These are phyloP conservation scores for Pristionchus japonicus DNA, from an alignment of 2,888 invertebrate genomes.

Conservation along the genomic window DNA sequence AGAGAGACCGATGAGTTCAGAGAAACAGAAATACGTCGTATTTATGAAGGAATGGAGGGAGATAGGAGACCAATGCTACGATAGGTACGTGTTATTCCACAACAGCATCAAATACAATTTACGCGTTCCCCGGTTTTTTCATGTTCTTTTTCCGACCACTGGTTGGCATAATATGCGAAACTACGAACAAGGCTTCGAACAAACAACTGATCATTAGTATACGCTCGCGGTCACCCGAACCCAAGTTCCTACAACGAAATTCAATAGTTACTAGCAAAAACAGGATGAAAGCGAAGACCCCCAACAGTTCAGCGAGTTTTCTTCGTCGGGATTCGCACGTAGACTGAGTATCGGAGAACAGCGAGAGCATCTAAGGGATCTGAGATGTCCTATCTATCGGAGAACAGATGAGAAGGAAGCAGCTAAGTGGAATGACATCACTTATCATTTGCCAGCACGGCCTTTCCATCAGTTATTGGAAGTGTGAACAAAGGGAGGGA, in stretches of 20 bases:
- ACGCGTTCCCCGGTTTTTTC: not conserved
- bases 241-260: not conserved
- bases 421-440: not conserved
- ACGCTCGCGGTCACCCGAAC: too few species aligned
- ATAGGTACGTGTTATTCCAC: not conserved
- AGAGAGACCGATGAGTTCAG: not conserved
- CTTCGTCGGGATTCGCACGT: not conserved
- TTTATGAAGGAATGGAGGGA: not conserved
- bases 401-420: not conserved
- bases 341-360: not conserved
- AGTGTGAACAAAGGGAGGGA: too few species aligned
- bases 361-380: too few species aligned
- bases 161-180: not conserved
- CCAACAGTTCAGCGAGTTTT: not conserved
- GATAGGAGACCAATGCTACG: not conserved
- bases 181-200: too few species aligned
- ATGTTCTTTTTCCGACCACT: not conserved
- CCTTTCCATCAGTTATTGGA: too few species aligned
- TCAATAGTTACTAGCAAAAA: not conserved
- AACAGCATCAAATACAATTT: constrained; percentile 4
- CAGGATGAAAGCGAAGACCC: not conserved
- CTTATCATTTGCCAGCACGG: not conserved
- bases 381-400: not conserved
- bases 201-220: too few species aligned
- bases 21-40: not conserved